Percentiles rank a stretch among this genome's conserved stretches.
These are phyloP conservation scores for Chaenodraco wilsoni DNA, from an alignment of 2,797 vertebrate species.

Conservation along the genomic window DNA sequence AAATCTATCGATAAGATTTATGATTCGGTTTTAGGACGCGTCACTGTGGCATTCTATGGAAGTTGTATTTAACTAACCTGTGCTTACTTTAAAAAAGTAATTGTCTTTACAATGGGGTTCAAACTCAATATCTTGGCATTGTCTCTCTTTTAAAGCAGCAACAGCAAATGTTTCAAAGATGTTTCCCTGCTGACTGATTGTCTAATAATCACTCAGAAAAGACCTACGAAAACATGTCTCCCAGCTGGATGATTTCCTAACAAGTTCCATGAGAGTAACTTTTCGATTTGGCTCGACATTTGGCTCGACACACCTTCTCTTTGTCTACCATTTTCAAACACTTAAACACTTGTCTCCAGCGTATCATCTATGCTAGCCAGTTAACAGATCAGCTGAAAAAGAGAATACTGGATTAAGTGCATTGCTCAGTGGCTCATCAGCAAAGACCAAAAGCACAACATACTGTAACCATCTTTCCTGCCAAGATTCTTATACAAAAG, in stretches of 20 bases:
- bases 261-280: constrained; percentile 28
- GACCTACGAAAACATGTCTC: constrained; percentile 30
- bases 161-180: constrained; percentile 41
- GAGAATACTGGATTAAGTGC: constrained; percentile 5
- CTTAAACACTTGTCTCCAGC: constrained; percentile 17
- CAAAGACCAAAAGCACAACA: constrained; percentile 7
- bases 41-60: constrained; percentile 5
- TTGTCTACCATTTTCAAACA: constrained; percentile 23
- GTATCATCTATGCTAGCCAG: constrained; percentile 2
- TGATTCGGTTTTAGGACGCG: too few species aligned
- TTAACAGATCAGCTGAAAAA: constrained; percentile 20
- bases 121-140: constrained; percentile 37
- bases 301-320: constrained; percentile 29
- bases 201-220: constrained; percentile 27
- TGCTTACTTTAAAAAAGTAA: constrained; percentile 2
- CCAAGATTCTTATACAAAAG: constrained; percentile 19
- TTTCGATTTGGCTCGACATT: background rate
- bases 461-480: background rate
- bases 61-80: background rate
- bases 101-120: constrained; percentile 30
- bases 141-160: constrained; percentile 17
- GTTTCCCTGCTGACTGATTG: constrained; percentile 23
- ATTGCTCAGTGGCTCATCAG: constrained; percentile 11
- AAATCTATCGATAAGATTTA: too few species aligned
- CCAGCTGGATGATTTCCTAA: constrained; percentile 45